These are phyloP conservation scores for Phylloscopus trochilus DNA, from an alignment of 2,113 vertebrate species.

Conservation along the genomic window DNA sequence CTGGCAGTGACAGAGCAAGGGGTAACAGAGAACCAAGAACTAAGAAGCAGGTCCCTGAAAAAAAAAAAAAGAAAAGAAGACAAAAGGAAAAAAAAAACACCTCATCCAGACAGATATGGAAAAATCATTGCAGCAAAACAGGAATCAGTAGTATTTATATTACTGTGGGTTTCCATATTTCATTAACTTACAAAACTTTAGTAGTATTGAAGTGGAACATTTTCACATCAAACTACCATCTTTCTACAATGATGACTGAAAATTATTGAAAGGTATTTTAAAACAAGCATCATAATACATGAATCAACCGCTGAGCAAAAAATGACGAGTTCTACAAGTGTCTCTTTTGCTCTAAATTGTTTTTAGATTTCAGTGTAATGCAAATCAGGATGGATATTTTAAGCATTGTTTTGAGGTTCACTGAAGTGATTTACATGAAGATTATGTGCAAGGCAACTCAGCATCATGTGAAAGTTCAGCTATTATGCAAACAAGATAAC, in stretches of 20 bases:
- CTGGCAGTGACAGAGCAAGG: background rate
- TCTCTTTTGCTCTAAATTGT: background rate
- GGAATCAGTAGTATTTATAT: background rate
- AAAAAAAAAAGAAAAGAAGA: too few relatives aligned
- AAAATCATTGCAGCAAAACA: background rate
- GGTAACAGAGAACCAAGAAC: background rate
- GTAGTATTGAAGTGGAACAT: background rate
- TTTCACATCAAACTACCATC: background rate
- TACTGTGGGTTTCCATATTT: background rate
- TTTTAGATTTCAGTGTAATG: background rate
- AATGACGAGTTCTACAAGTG: accelerated
- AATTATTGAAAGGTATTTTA: background rate
- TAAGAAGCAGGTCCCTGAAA: background rate
- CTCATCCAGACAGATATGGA: background rate
- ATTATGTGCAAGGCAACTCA: background rate
- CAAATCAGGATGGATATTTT: background rate
- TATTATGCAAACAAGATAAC: background rate
- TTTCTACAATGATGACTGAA: background rate
- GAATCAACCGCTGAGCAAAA: background rate
- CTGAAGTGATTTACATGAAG: background rate
- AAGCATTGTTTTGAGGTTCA: background rate
- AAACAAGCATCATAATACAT: background rate
- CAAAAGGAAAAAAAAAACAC: too few relatives aligned
- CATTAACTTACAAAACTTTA: background rate
- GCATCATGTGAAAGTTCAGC: background rate